Base-by-base conservation (phyloP, 2,888 invertebrate genomes). In the Caenorhabditis sinica region DNA sequence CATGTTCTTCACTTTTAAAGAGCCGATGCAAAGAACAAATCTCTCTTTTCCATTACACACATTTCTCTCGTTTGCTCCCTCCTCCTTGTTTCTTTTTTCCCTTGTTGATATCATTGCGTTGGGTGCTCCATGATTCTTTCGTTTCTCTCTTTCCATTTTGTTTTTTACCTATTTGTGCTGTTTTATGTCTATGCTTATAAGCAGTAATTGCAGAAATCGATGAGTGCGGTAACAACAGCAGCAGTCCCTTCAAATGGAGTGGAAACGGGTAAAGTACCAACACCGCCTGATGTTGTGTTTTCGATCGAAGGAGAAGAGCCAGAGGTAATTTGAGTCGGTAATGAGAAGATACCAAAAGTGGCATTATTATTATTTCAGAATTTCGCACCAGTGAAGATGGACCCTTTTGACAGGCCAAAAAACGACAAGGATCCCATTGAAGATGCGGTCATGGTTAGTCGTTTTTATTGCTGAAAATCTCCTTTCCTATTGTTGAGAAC, bases 351-450 rank as follows among this genome's bases (percentile, higher is more conserved):
- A 2, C 28, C 15, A 15, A 15, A 23, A 15, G 0, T 61, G 15
- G n/a, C 9, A 30, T 43, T 28, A 13, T 20, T 6, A 40, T 23
- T 51, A 13, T 61, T 77, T n/a, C 20, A 68, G 76, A 28, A 68
- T 17, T 30, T n/a, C 15, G 30, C 36, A 36, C 25, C 68, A 3
- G 13, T n/a, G 15, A 51, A 43, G 30, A 69, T 66, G 69, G 71
- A 71, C 9, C 84, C 84, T 17, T 84, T 84, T 17, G 76, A 84
- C 25, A 36, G 76, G 15, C 81, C 84, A 17, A 84, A 81, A 49
- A 30, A 2, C 15, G 84, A 84, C 3, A 53, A 36, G 2, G 81
- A 84, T 20, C 56, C 53, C 1, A 40, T 72, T 25, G 60, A 49
- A 45, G 84, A 84, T 11, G 60, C 83, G 43, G 51, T 76, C 13